These are phyloP conservation scores for Idaea biselata DNA, from an alignment of 2,888 invertebrate species.

Conservation along the genomic window DNA sequence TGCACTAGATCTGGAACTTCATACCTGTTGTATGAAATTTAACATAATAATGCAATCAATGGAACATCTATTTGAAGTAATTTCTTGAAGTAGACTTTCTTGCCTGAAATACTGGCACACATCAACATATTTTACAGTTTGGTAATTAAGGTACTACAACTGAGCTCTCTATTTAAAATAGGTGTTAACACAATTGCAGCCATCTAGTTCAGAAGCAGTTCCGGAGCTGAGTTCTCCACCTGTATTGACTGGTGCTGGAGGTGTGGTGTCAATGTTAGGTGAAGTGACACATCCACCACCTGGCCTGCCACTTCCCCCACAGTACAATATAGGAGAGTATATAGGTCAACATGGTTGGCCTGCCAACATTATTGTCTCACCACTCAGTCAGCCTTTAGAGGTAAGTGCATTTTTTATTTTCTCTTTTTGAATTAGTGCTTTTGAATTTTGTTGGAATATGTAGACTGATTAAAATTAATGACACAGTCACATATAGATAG, in stretches of 20 bases:
- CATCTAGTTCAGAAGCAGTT: constrained; percentile 58
- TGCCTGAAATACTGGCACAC: neutral
- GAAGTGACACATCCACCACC: constrained; percentile 73
- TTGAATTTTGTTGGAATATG: constrained; percentile 21
- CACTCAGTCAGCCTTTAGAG: constrained; percentile 73
- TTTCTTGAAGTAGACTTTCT: neutral
- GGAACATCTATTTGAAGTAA: too few species aligned
- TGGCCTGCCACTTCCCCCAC: constrained; percentile 65
- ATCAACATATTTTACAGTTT: neutral
- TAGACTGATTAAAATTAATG: neutral
- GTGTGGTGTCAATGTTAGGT: constrained; percentile 59
- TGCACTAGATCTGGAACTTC: too few species aligned
- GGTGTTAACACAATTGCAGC: constrained; percentile 46
- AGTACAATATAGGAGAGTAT: constrained; percentile 72
- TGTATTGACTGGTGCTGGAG: constrained; percentile 53
- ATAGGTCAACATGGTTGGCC: constrained; percentile 73
- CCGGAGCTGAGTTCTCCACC: constrained; percentile 66
- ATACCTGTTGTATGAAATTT: too few species aligned
- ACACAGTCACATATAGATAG: too few species aligned
- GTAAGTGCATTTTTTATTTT: too few species aligned
- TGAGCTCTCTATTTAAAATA: neutral
- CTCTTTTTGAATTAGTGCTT: too few species aligned
- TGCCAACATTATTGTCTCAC: constrained; percentile 68
- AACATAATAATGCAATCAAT: too few species aligned
- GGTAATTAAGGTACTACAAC: neutral